Evolutionary conservation across 2,797 vertebrate genomes (phyloP), one percentile per base, ranked within the genome.

Genomic region (Neosilurus hyrtlii): DNA sequence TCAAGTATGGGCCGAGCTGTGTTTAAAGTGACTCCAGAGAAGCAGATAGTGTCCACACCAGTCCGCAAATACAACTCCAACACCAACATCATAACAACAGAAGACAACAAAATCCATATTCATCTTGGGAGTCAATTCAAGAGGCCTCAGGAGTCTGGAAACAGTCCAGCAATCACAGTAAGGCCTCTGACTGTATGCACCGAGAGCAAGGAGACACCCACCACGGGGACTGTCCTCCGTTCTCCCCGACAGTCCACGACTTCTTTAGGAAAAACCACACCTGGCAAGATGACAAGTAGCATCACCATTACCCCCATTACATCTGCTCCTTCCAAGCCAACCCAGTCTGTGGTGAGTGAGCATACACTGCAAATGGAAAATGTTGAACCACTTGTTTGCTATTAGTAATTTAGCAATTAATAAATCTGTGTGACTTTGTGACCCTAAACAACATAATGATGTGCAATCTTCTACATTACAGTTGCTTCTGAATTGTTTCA

Each of bases 91-190:
- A 95, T 98, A 83, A 98, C 96, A 0, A 98, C 97, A 0, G 98
- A 99, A 80, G 97, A 99, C 92, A 99, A 98, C 88, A 98, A 97
- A 91, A 99, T 99, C 88, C 98, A 98, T 90, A 99, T 99, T 89
- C 98, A 98, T 86, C 79, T 99, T 87, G 97, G 97, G 0, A 90
- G 96, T 9, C 96, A 95, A 89, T 95, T 95, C n/a, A 97, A 97
- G 86, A 94, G 95, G 67, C 91, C 94, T 0, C 87, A 94, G 0
- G 89, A 89, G 30, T 62, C 82, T 0, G 86, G 90, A 0, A 70
- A 86, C 0, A 92, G 90, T 20, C 91, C 95, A 0, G 82, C 94
- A 10, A 87, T 97, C 80, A 96, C 93, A 0, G 92, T 96, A 67
- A 92, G 94, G 37, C 93, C 96, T 0, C 73, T 94, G 16, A 92